Evolutionary conservation across 1,140 invertebrate species (phyloP).

Genomic region (Drosophila nannoptera): DNA sequence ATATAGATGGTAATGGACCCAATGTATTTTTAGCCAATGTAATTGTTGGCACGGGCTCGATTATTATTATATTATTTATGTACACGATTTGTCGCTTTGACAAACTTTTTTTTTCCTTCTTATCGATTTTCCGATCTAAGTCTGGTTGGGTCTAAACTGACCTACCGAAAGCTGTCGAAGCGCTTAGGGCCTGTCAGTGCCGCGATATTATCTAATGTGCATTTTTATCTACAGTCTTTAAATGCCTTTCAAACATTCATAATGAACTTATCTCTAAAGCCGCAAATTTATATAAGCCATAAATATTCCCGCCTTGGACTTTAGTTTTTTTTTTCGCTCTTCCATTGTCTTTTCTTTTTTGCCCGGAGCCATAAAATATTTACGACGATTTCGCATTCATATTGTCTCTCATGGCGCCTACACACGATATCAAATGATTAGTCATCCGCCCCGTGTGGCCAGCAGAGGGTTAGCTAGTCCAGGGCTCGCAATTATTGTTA

Average conservation of each 20-base stretch:
- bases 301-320: not conserved
- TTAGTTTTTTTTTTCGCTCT: constrained; percentile 5
- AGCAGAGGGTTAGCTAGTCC: not conserved
- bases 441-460: constrained; percentile 24
- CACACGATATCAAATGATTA: constrained; percentile 59
- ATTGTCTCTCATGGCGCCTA: constrained; percentile 42
- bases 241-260: not conserved
- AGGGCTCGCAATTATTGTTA: constrained; percentile 37
- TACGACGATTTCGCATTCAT: constrained; percentile 43
- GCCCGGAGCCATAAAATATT: constrained; percentile 34
- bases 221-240: constrained; percentile 3
- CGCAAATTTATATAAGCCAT: constrained; percentile 13
- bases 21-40: no score
- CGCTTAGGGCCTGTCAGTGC: not conserved
- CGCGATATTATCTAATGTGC: not conserved
- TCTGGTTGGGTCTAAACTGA: not conserved
- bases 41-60: no score
- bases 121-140: not conserved
- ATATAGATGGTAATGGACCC: no score
- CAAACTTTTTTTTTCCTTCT: no score
- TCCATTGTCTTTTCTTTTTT: constrained; percentile 9
- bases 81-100: not conserved
- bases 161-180: not conserved
- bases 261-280: constrained; percentile 15
- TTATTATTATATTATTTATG: no score